These are phyloP conservation scores for Nephrotoma guestfalica DNA, from an alignment of 2,888 invertebrate species.

Conservation along the genomic window DNA sequence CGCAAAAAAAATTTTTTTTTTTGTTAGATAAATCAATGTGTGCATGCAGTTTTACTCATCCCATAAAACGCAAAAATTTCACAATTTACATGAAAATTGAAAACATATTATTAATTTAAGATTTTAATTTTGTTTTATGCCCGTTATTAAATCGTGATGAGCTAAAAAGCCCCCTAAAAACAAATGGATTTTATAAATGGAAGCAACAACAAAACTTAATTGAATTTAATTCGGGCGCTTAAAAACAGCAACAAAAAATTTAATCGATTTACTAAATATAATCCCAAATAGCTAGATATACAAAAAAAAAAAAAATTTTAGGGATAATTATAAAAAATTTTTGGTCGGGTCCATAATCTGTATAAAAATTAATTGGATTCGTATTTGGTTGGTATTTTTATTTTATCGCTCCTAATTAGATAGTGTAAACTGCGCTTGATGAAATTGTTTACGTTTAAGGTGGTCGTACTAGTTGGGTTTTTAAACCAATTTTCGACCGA, in stretches of 20 bases:
- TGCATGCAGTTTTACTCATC: background rate
- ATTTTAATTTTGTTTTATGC: background rate
- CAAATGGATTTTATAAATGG: background rate
- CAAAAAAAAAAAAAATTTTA: background rate
- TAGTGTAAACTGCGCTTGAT: no score
- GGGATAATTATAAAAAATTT: background rate
- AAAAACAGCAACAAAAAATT: background rate
- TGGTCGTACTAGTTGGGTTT: no score
- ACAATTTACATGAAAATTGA: background rate
- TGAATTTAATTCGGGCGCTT: background rate
- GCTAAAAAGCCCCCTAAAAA: background rate
- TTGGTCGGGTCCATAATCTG: background rate
- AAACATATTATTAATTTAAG: background rate
- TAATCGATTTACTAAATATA: background rate
- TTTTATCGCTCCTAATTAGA: no score
- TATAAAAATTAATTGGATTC: background rate
- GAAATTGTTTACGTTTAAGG: no score
- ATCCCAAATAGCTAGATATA: background rate
- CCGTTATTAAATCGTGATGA: background rate
- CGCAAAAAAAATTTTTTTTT: background rate
- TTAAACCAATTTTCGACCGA: no score
- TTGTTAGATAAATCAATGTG: background rate
- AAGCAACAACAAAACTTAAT: background rate
- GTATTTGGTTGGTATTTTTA: background rate
- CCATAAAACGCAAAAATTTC: background rate